Base-by-base conservation (phyloP, 2,888 invertebrate species). In the Meliscaeva auricollis region DNA sequence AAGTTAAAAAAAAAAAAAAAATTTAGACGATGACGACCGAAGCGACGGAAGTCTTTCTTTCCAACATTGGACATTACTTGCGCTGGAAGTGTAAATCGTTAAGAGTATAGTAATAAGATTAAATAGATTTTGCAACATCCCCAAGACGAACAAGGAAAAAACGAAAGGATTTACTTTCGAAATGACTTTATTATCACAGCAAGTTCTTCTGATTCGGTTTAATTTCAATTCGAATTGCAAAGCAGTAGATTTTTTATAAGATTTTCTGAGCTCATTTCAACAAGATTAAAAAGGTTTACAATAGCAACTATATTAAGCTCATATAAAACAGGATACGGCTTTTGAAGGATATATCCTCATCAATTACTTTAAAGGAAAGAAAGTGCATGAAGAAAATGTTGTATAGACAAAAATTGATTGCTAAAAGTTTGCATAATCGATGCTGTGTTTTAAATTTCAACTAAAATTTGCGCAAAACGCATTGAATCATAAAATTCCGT, bases 21-120 rank as follows among this genome's bases (percentile, higher is more conserved):
- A 9, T 8, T 35, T 8, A 3, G 38, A 38, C 38, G 38, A 38
- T 13, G 50, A 26, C 38, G 38, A 60, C 9, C 3, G 4, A 58
- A 38, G 66, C 22, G 32, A 64, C 32, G 11, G 48, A 15, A 48
- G 9, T 26, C 26, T 46, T 41, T 35, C 2, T 60, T 41, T 9
- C 6, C 7, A 52, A 11, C 1, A 2, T 22, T 8, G 41, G 22
- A 35, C 60, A 22, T 6, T 64, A 30, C 46, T 46, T 64, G n/a
- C 17, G 1, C 1, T 15, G 17, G 3, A 46, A 46, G 46, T 64
- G 46, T 46, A 30, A 64, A 64, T 46, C 64, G 15, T 64, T 32
- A 17, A 30, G 11, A 17, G 17, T 46, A 15, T 38, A 26, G 62
- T 46, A 30, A 46, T 17, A 22, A 17, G 64, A 46, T 64, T 46